Base-by-base conservation (phyloP, 2,888 invertebrate species). In the Agrotis segetum region DNA sequence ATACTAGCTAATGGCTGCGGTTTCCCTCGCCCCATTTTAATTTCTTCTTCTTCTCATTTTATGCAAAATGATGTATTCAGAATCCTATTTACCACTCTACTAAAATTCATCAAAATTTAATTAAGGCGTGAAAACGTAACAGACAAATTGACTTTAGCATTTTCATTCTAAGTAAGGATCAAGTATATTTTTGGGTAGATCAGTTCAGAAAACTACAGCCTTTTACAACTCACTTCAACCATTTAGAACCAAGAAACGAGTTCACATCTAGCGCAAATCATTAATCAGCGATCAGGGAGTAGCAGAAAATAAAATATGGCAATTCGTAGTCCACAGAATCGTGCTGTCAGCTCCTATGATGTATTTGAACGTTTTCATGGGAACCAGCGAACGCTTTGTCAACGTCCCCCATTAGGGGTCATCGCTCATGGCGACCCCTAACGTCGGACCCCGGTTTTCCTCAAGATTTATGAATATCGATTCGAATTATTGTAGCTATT, bases 321-420 rank as follows among this genome's bases (percentile, higher is more conserved):
- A 92, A 93, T 94, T 92, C 92, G 91, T 92, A 93, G 90, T 92
- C 91, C 90, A 88, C 92, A 92, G 94, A 93, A 93, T 90, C 90
- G 88, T 88, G 91, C 93, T 95, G 95, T 95, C 95, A 94, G 86
- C 85, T 81, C 83, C 88, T 91, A 96, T 96, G 96, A 96, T 96
- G 96, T 95, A 96, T 96, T 94, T 93, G 95, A 95, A 90, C 95
- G 95, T 95, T 96, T 96, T 95, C 95, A 95, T 93, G 93, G 92
- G 90, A 91, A 91, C 91, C 91, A 91, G 89, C 86, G 87, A 88
- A 91, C 94, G 94, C 95, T 96, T 95, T 96, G 95, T 96, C 96
- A 96, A 96, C 92, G 96, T 96, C 95, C 89, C 86, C 89, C 89
- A 91, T 92, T 93, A 93, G 88, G 91, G 94, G 93, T 95, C 95